Conservation (phyloP, 2,113 vertebrate species). For the Bolborhynchus lineola region DNA sequence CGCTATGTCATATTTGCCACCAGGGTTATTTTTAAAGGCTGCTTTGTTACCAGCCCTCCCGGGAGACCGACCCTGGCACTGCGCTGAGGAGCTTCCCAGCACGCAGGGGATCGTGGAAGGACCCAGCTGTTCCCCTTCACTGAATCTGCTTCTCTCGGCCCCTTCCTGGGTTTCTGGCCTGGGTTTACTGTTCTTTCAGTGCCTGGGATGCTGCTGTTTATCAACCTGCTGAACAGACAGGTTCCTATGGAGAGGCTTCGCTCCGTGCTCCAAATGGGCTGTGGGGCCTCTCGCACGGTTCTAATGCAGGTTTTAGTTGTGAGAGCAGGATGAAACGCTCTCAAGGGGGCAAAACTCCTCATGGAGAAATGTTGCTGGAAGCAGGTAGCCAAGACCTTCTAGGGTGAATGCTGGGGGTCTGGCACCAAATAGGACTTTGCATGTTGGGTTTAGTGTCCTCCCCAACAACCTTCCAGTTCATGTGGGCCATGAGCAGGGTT, state of each 20-base stretch:
- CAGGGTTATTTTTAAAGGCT: background rate
- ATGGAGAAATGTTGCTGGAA: accelerated
- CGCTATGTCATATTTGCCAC: background rate
- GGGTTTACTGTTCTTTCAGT: background rate
- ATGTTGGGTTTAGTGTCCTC: background rate
- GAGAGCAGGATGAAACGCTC: background rate
- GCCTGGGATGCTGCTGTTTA: background rate
- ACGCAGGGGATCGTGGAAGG: background rate
- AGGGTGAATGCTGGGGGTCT: background rate
- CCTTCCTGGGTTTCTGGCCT: background rate
- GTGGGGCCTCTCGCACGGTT: background rate
- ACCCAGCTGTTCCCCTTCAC: background rate
- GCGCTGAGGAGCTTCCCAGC: background rate
- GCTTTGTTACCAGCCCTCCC: background rate
- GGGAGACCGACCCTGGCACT: background rate
- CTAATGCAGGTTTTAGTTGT: background rate
- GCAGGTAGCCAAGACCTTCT: background rate
- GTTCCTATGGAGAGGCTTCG: background rate
- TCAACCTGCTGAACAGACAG: background rate
- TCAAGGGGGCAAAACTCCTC: background rate
- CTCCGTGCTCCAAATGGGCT: accelerated
- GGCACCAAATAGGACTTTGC: background rate
- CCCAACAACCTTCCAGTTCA: accelerated
- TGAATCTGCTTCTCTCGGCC: background rate
- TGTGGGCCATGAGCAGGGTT: background rate